Percentiles rank a stretch among this genome's conserved stretches.
Conservation (phyloP, 2,888 invertebrate species). For the Crepidodera aurea region DNA sequence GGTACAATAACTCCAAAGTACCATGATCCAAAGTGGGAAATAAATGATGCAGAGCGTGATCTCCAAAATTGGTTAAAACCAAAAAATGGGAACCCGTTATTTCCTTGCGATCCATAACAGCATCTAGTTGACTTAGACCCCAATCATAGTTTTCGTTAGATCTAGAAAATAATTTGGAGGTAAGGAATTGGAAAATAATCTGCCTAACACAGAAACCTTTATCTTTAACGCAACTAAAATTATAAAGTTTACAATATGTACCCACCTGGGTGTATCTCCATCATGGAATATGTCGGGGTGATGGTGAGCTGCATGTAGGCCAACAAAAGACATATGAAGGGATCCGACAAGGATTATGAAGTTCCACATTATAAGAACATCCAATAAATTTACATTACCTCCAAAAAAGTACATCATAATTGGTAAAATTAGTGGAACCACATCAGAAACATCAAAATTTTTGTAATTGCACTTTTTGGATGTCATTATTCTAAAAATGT, state of each 20-base stretch:
- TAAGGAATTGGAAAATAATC: too few species aligned
- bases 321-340: constrained; percentile 70
- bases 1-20: constrained; percentile 73
- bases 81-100: constrained; percentile 73
- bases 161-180: constrained; percentile 61
- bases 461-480: constrained; percentile 19
- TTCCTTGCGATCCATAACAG: constrained; percentile 77
- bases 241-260: too few species aligned
- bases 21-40: constrained; percentile 85
- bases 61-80: constrained; percentile 77
- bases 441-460: constrained; percentile 50
- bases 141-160: constrained; percentile 68
- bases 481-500: constrained; percentile 4
- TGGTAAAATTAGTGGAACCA: constrained; percentile 59
- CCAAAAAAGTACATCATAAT: constrained; percentile 16
- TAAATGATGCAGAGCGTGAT: constrained; percentile 82
- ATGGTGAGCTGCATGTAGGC: constrained; percentile 79
- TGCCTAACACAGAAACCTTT: too few species aligned
- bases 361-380: constrained; percentile 65
- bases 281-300: constrained; percentile 83
- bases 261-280: constrained; percentile 76
- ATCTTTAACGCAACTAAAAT: too few species aligned
- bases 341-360: constrained; percentile 71
- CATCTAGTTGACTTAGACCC: constrained; percentile 81
- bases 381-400: not conserved